Evolutionary conservation across 2,797 vertebrate genomes (phyloP), one percentile per base, ranked within the genome.

Genomic region (Falco biarmicus): DNA sequence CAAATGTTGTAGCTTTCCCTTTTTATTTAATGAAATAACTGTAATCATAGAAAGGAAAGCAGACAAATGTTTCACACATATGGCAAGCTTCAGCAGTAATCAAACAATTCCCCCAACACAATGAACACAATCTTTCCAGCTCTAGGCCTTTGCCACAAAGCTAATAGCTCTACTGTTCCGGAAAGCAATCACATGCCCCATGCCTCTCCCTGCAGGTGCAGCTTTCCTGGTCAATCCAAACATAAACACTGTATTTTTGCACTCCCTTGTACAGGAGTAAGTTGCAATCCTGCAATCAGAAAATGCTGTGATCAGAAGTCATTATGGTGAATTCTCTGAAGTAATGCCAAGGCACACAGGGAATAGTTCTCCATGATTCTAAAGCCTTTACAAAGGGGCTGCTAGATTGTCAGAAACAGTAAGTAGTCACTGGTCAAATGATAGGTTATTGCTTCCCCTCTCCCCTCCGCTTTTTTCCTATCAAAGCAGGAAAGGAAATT

Each of bases 71-170:
- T 86, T 81, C 77, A 91, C 54, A 61, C 69, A 84, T 69, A 94
- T 69, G 93, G 84, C 73, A 91, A 60, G 69, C 85, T 95, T 91
- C 89, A 78, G 53, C 89, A 90, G 79, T 88, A 81, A 69, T 89
- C 79, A 79, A 82, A 74, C 48, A 85, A 90, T 96, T 92, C 57
- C 39, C 73, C 54, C 69, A 87, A 63, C 61, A 84, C 94, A 94
- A 69, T 75, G 76, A 93, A 65, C 17, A 37, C 68, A 93, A 29
- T 82, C 59, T 94, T 95, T 95, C 91, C 96, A 95, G 79, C 91
- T 95, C 89, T 78, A 95, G 93, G 91, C 79, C 82, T 95, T 75
- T 86, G 85, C 93, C 93, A 90, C 89, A 91, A 92, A 86, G 65
- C 92, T 73, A 94, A 78, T 65, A 89, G 89, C 79, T 95, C 75